phyloP scores from a whole-genome alignment of 2,113 vertebrate species.

The Toxostoma redivivum region DNA sequence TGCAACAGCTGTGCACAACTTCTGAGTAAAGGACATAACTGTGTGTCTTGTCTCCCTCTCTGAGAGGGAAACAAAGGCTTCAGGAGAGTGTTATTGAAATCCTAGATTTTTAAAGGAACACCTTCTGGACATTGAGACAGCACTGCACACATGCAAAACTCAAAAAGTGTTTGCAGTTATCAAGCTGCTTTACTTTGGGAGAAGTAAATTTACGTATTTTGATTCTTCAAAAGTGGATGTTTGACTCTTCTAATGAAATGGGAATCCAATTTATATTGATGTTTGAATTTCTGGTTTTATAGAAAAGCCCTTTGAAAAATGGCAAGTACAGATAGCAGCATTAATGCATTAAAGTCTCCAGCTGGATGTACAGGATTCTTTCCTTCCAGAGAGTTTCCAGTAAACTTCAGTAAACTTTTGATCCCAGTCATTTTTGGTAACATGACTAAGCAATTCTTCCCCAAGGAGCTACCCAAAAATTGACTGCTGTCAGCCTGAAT shows the following conservation, averaged over 20 bases:
- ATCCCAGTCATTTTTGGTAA: background rate
- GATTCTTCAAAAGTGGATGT: background rate
- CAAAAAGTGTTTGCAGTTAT: background rate
- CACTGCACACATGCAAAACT: accelerated
- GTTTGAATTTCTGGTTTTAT: background rate
- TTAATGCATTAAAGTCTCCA: background rate
- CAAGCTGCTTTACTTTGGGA: background rate
- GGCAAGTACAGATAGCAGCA: background rate
- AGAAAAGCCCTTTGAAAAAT: background rate
- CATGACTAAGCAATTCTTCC: background rate
- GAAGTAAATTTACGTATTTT: background rate
- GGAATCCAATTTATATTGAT: background rate
- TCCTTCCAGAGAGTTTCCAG: background rate
- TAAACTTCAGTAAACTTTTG: background rate
- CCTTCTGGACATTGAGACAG: background rate
- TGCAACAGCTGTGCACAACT: background rate
- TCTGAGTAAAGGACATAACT: accelerated
- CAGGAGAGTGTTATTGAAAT: background rate
- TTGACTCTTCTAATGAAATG: background rate
- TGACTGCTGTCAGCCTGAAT: background rate
- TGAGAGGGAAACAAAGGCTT: background rate
- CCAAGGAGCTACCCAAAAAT: background rate
- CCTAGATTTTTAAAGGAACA: background rate
- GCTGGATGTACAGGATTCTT: background rate
- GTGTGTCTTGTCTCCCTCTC: background rate